Percentiles rank a stretch among this genome's conserved stretches.
Evolutionary conservation across 2,113 vertebrate species (phyloP).

Genomic region (Morone saxatilis): DNA sequence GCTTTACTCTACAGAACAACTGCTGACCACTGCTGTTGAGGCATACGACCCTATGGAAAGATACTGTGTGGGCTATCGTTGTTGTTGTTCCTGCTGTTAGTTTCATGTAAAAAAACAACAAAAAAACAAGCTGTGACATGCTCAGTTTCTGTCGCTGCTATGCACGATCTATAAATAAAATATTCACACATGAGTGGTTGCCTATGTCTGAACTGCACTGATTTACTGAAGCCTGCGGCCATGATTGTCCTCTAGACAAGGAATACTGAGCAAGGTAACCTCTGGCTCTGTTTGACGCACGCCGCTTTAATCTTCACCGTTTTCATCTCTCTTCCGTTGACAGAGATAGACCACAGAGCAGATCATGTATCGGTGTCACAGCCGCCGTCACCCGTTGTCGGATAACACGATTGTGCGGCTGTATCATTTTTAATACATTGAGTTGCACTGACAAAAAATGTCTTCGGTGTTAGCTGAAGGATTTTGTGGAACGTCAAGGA

Average conservation of each 20-base stretch:
- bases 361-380: not conserved
- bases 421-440: not conserved
- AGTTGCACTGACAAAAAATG: not conserved
- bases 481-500: conserved; percentile 15
- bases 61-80: not conserved
- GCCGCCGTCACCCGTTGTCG: not conserved
- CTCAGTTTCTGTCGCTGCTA: conserved; percentile 31
- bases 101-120: not conserved
- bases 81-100: not conserved
- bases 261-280: conserved; percentile 19
- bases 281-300: conserved; percentile 18
- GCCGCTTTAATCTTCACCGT: conserved; percentile 17
- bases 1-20: conserved; percentile 4
- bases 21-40: conserved; percentile 1
- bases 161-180: conserved; percentile 59
- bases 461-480: not conserved
- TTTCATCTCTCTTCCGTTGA: conserved; percentile 3
- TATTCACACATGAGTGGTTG: conserved; percentile 44
- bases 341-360: not conserved
- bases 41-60: not conserved
- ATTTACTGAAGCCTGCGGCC: conserved; percentile 49
- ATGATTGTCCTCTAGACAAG: conserved; percentile 22
- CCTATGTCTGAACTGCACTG: conserved; percentile 30
- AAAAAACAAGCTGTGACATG: conserved; percentile 2
- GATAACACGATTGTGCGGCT: not conserved